Evolutionary conservation across 2,888 invertebrate genomes (phyloP).

Genomic region (Dicycla oo): DNA sequence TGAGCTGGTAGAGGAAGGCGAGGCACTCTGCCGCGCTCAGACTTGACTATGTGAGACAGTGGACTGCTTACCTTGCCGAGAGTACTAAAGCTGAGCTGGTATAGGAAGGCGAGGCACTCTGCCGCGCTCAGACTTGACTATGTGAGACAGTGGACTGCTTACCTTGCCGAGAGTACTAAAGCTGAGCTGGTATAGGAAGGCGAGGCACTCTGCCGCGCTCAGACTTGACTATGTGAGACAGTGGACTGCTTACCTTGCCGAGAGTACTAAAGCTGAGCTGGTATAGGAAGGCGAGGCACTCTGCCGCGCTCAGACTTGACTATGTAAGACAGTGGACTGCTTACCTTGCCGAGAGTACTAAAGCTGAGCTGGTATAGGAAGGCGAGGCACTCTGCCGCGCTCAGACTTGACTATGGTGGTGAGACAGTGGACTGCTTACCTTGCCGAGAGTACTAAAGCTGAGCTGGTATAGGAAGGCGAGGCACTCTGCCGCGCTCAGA

Average conservation of each 20-base stretch:
- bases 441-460: conserved; percentile 98
- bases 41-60: no score
- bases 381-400: conserved; percentile 97
- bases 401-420: no score
- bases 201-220: conserved; percentile 97
- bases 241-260: conserved; percentile 92
- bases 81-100: conserved; percentile 98
- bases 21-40: conserved; percentile 97
- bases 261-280: conserved; percentile 98
- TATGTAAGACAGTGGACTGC: no score
- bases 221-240: no score
- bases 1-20: conserved; percentile 98
- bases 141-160: conserved; percentile 45
- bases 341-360: conserved; percentile 96
- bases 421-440: conserved; percentile 83
- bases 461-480: conserved; percentile 98
- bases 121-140: conserved; percentile 96
- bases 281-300: conserved; percentile 98
- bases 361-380: conserved; percentile 99
- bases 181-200: conserved; percentile 98
- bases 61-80: conserved; percentile 93
- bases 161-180: conserved; percentile 98
- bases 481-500: conserved; percentile 96
- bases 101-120: conserved; percentile 98
- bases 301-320: conserved; percentile 96